Conservation (phyloP, 2,113 vertebrate species). For the Bubo blakistoni region DNA sequence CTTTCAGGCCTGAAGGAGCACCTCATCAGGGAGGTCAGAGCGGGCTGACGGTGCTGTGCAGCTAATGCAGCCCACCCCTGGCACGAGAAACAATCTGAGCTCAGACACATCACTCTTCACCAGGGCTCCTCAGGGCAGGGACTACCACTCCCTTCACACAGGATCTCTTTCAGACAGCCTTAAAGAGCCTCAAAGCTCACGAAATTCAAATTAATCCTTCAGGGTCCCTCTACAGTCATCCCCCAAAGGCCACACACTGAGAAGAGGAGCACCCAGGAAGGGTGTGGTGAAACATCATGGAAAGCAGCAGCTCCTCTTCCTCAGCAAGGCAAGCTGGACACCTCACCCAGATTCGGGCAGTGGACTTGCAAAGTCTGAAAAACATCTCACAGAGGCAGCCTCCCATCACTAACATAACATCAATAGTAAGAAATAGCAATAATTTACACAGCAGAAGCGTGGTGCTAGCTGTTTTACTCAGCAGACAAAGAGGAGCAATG, state of each 20-base stretch:
- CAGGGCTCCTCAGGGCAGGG: neutral
- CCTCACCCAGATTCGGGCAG: rapidly evolving
- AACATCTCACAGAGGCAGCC: neutral
- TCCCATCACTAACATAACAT: neutral
- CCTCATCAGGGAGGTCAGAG: rapidly evolving
- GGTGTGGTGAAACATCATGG: neutral
- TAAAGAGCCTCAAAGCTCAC: neutral
- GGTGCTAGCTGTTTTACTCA: neutral
- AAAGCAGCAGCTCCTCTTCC: neutral
- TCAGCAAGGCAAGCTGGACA: neutral
- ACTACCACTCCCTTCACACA: neutral
- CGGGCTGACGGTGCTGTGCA: rapidly evolving
- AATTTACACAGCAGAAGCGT: neutral
- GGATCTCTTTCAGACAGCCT: neutral
- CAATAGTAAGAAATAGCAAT: neutral
- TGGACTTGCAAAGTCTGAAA: too few relatives aligned
- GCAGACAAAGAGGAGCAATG: neutral
- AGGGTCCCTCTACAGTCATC: neutral
- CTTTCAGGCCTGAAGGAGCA: neutral
- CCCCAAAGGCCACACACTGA: rapidly evolving
- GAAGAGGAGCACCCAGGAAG: neutral
- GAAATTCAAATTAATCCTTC: neutral
- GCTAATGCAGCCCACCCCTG: too few relatives aligned
- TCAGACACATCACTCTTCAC: neutral
- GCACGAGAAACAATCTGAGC: neutral